Base-by-base conservation (phyloP, 2,113 vertebrate species). In the Pan paniscus region DNA sequence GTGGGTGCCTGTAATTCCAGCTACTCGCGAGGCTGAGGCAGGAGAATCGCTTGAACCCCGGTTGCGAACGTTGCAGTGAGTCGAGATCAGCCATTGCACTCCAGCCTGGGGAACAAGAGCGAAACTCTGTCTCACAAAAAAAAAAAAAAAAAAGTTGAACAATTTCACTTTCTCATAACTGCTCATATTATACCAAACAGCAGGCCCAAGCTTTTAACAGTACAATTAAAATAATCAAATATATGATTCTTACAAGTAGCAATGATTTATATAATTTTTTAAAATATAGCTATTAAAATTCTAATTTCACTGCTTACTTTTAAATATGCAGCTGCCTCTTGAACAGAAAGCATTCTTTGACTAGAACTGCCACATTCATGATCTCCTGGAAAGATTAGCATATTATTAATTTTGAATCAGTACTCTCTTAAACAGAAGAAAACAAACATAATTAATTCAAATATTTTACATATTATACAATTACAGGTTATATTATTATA, bases 351-450 rank as follows among this genome's bases (percentile, higher is more conserved):
- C 50, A 99, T 99, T 98, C 99, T 99, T 81, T 99, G 98, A 97
- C 98, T 89, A 97, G 99, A 99, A 98, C 99, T 99, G 95, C 99
- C 99, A 98, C 99, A 99, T 98, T 99, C 99, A 98, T 99, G 99
- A 97, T 99, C 99, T 91, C 99, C 99, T 99, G 90, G 75, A 94
- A 98, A 98, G 98, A 98, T 90, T 6, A 97, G 97, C 57, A 97
- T 87, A 94, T 95, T 81, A 94, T 90, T 97, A 96, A 96, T 96
- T 96, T 93, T 30, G 0, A 96, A 92, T 91, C 55, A 95, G 40
- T 95, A 86, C 16, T 97, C 5, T 61, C 82, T 86, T 79, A 83
- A 82, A 93, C 20, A 97, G 32, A 97, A 97, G 10, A 96, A 94
- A 97, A 80, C 25, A 93, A 94, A 87, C 87, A 87, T n/a, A 80